Evolutionary conservation across 2,113 vertebrate species (phyloP), one percentile per base, ranked within the genome.

Genomic region (Agelaius phoeniceus): DNA sequence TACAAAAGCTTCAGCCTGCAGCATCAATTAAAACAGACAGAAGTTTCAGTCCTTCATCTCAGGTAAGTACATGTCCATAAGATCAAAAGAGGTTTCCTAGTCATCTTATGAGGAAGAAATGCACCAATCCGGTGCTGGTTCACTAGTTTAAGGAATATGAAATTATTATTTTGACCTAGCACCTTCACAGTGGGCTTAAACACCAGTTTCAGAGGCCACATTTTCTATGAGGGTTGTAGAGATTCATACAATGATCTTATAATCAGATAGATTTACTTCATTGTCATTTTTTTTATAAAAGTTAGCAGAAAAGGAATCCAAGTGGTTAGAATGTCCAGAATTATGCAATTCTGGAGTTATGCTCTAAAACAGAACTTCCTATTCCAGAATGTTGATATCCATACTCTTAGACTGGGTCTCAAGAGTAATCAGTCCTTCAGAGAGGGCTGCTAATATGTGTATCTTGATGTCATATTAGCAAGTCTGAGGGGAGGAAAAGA

Each of bases 31-130:
- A 98, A 96, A 98, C 98, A 39, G 98, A 98, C 74, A 97, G 98
- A 94, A 98, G 97, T 92, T 98, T 99, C 96, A 98, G 98, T 95
- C 98, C 98, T 91, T 98, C 98, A 95, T 97, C 98, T 96, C 98
- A 98, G 97, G 99, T 99, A 97, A 83, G 94, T 92, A 97, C 86
- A 88, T 44, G 21, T 20, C 16, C 30, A 5, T 35, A 57, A 46
- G 6, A 71, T 55, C 41, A 71, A 73, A 73, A 86, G 19, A 74
- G 12, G 3, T 37, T 84, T 62, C 30, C 48, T 44, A 26, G 39
- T 33, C 51, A 48, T 46, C 9, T 91, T 63, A 28, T 20, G 6
- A 52, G 28, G 43, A 66, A 83, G 63, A 91, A 92, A 89, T 15
- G 4, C 16, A 39, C 30, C 26, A 61, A 12, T 44, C 35, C 67